Conservation (phyloP, 1,140 invertebrate species). For the Druon quercuslanigerum region DNA sequence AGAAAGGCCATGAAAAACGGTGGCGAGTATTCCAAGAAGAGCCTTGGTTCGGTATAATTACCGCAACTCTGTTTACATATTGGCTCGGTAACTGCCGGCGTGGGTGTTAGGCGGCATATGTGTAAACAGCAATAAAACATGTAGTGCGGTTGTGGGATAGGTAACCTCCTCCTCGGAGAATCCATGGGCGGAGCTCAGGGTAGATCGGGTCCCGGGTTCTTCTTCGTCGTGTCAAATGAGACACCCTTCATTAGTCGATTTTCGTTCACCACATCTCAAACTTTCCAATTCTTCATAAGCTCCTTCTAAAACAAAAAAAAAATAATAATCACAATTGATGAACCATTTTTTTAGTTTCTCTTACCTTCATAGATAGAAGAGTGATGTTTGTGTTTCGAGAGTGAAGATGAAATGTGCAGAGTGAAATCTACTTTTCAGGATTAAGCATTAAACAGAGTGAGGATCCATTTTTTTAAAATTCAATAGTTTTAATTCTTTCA, state of each 20-base stretch:
- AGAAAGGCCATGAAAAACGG: conserved; percentile 43
- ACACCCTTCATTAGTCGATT: conserved; percentile 53
- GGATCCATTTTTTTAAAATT: too few species aligned
- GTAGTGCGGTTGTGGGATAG: conserved; percentile 52
- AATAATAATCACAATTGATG: neutral
- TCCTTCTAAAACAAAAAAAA: neutral
- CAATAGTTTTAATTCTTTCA: too few species aligned
- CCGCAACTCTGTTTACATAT: conserved; percentile 63
- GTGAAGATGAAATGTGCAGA: conserved; percentile 31
- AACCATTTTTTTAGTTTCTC: neutral
- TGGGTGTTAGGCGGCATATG: conserved; percentile 64
- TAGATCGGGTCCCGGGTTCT: conserved; percentile 39
- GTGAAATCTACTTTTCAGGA: conserved; percentile 13
- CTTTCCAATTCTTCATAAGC: neutral
- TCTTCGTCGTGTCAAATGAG: conserved; percentile 53
- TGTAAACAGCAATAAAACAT: conserved; percentile 68
- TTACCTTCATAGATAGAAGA: too few species aligned
- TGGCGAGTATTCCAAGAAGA: conserved; percentile 51
- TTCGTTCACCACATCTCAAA: conserved; percentile 6
- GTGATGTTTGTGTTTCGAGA: conserved; percentile 23
- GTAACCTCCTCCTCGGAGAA: conserved; percentile 50
- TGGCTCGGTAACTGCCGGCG: conserved; percentile 59
- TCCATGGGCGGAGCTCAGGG: conserved; percentile 50
- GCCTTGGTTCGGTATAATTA: conserved; percentile 59
- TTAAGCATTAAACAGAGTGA: too few species aligned